These are phyloP conservation scores for Tiaroga cobitis DNA, from an alignment of 2,797 vertebrate genomes.

Conservation along the genomic window DNA sequence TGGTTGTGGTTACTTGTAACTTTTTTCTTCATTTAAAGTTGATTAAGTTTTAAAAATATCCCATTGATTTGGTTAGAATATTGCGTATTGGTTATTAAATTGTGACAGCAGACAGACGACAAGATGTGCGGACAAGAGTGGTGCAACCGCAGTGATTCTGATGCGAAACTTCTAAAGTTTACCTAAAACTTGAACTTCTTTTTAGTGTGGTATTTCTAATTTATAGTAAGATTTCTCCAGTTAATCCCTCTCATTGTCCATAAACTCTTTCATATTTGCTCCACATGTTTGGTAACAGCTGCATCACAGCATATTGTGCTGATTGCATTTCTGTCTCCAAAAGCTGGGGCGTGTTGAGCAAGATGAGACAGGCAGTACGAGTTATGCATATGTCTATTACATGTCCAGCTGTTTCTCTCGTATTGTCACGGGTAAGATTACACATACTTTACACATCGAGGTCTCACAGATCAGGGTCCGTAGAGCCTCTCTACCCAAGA, in stretches of 20 bases:
- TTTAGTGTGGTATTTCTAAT: not conserved
- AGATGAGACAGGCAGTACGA: conserved; percentile 18
- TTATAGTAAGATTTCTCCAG: not conserved
- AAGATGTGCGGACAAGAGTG: not conserved
- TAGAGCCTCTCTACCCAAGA: conserved; percentile 13
- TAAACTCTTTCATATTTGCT: conserved; percentile 4
- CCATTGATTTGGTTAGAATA: not conserved
- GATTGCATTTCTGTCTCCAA: conserved; percentile 35
- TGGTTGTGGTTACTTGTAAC: not conserved
- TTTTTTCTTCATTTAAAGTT: not conserved
- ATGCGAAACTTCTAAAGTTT: not conserved
- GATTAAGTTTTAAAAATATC: not conserved
- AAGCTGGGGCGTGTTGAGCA: conserved; percentile 40
- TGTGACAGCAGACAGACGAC: not conserved
- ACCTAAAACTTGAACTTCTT: not conserved
- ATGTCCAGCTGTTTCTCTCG: conserved; percentile 52
- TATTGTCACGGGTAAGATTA: conserved; percentile 34
- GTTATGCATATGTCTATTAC: conserved; percentile 38
- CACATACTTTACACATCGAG: conserved; percentile 43
- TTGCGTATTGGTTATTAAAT: not conserved
- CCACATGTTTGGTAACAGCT: conserved; percentile 20
- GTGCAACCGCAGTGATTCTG: not conserved
- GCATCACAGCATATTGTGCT: conserved; percentile 17
- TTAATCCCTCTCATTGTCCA: not conserved
- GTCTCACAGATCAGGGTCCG: conserved; percentile 1